These are phyloP conservation scores for Platyura marginata DNA, from an alignment of 1,140 invertebrate species.

Conservation along the genomic window DNA sequence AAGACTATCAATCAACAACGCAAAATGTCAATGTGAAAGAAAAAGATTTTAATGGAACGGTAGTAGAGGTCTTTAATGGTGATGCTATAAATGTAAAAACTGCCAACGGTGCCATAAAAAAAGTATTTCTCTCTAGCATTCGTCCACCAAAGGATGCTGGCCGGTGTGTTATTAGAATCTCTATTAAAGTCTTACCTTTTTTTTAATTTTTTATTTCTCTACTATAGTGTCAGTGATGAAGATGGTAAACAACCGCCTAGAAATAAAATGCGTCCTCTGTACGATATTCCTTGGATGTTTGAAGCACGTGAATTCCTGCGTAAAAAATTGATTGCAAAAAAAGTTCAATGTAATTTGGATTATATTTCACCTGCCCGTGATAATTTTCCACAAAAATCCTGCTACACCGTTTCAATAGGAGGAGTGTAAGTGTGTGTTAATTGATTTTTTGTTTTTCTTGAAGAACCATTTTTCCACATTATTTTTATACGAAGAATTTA, in stretches of 20 bases:
- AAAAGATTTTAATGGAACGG: slow-evolving; percentile 68
- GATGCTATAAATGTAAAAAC: slow-evolving; percentile 80
- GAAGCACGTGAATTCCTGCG: slow-evolving; percentile 94
- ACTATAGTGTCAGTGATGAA: slow-evolving; percentile 27
- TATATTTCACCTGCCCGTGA: slow-evolving; percentile 91
- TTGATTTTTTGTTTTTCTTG: neutral
- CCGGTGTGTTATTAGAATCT: too few species aligned
- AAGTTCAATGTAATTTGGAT: slow-evolving; percentile 82
- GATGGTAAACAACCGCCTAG: slow-evolving; percentile 40
- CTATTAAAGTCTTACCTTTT: too few species aligned
- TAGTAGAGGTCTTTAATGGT: slow-evolving; percentile 85
- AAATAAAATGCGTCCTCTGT: slow-evolving; percentile 66
- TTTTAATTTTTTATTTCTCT: slow-evolving; percentile 3
- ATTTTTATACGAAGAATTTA: too few species aligned
- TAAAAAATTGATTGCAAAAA: slow-evolving; percentile 92
- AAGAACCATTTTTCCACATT: too few species aligned
- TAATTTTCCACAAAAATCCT: slow-evolving; percentile 86
- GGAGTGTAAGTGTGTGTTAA: slow-evolving; percentile 43
- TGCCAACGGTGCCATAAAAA: slow-evolving; percentile 60
- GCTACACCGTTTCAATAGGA: slow-evolving; percentile 75
- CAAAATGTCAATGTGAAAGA: slow-evolving; percentile 54
- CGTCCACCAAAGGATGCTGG: slow-evolving; percentile 64
- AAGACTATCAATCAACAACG: slow-evolving; percentile 51
- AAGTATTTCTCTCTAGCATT: slow-evolving; percentile 91
- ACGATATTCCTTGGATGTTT: slow-evolving; percentile 96